Evolutionary conservation across 2,797 vertebrate species (phyloP).

Genomic region (Poecilia wingei): DNA sequence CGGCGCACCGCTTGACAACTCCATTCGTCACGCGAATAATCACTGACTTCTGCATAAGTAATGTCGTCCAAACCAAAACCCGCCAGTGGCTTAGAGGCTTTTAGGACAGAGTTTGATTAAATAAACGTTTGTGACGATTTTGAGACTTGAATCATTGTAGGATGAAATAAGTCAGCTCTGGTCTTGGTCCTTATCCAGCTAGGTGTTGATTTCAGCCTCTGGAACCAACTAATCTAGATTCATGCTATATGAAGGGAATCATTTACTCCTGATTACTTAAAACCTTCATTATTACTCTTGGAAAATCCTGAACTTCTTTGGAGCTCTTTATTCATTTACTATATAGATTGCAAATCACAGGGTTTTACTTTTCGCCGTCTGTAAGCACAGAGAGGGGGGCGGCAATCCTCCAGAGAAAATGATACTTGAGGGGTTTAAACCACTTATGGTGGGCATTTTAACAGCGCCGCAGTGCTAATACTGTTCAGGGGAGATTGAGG

Average conservation of each 20-base stretch:
- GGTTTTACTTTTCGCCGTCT: neutral
- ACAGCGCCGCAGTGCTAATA: neutral
- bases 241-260: neutral
- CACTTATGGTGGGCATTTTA: neutral
- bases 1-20: neutral
- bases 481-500: neutral
- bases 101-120: neutral
- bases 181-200: neutral
- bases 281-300: neutral
- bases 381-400: neutral
- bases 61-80: neutral
- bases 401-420: neutral
- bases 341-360: neutral
- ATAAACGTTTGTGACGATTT: neutral
- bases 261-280: neutral
- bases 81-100: neutral
- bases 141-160: neutral
- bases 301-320: neutral
- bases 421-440: neutral
- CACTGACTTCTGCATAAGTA: neutral
- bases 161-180: neutral
- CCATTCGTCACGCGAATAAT: neutral
- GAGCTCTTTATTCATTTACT: too few species aligned
- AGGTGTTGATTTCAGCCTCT: neutral
- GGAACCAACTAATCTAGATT: neutral